Base-by-base conservation (phyloP, 1,140 invertebrate genomes). In the Thaumetopoea pityocampa region DNA sequence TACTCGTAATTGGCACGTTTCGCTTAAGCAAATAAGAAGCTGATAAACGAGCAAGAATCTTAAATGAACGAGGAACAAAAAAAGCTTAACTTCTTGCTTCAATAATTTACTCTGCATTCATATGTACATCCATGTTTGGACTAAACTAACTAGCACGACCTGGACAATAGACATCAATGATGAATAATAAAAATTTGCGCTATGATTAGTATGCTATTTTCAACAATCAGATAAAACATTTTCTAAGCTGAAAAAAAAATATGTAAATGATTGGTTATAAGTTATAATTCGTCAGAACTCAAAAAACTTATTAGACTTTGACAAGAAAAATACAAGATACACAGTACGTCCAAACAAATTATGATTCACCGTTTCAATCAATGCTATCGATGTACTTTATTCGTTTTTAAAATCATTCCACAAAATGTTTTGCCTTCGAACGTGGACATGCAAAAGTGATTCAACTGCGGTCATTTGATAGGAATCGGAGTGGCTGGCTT, bases 341-440 rank as follows among this genome's bases (percentile, higher is more conserved):
- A 40, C 43, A 43, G 14, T 59, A 45, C 51, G 37, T 32, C 44
- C 47, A 60, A 72, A 72, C 44, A 51, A 42, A 35, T 33, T 37
- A 46, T 71, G 67, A 73, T 59, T 73, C 67, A 71, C 67, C 53
- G 27, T 29, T 32, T 47, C 53, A 64, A 68, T 62, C 46, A 56
- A 60, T 68, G 60, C 44, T 41, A 46, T 62, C 51, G 56, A 49
- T 37, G 55, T 67, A 63, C 66, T 48, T 49, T 52, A 46, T 52
- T 56, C 44, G 48, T 48, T 58, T 51, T 46, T 60, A 64, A 65
- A 68, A 70, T 65, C 58, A 41, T 38, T 45, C 59, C 49, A 63
- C 61, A 67, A 64, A 73, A 66, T 63, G 68, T 62, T 68, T 66
- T 52, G 46, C 45, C 40, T 51, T 54, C 46, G 62, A 45, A 42